Evolutionary conservation across 2,888 invertebrate genomes (phyloP), one percentile per base, ranked within the genome.

Genomic region (Hemistola chrysoprasaria): DNA sequence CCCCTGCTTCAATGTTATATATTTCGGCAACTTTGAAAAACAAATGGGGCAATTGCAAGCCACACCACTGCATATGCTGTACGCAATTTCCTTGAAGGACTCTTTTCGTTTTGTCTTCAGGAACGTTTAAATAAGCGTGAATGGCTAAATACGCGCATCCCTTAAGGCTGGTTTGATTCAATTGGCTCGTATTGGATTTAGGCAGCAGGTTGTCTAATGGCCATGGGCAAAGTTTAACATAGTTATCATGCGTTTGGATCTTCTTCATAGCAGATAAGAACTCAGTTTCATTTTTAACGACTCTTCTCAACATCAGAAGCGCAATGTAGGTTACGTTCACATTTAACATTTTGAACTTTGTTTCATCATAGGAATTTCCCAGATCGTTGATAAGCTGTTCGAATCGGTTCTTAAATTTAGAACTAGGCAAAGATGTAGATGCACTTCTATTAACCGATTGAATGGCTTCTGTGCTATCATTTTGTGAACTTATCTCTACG

Each of bases 61-160:
- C 49, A 3, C 36, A 40, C 52, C 52, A 52, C 29, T 52, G 40
- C 9, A 47, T 38, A 11, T 44, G 29, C 10, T 47, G 49, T 1
- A 52, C 6, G 25, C 49, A 47, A 1, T 47, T 48, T 22, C n/a
- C 39, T 31, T 26, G 21, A 8, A 52, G 11, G n/a, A 24, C 31
- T 8, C 24, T 41, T 26, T 49, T 52, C 4, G 49, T 49, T 7
- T 5, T 34, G 1, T 5, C 41, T 8, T 52, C 52, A 8, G 22
- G 9, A 4, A n/a, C 46, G 6, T 16, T 41, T 8, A 47, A 10
- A 37, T 43, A 43, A 6, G 46, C 44, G 5, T 46, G 32, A 3
- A 47, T 23, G 16, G 39, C 49, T 3, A 52, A 25, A 10, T 8
- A 5, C 0, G 31, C 36, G 4, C 40, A 9, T 1, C 1, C 1